Base-by-base conservation (phyloP, 2,888 invertebrate genomes). In the Dorcus hopei region DNA sequence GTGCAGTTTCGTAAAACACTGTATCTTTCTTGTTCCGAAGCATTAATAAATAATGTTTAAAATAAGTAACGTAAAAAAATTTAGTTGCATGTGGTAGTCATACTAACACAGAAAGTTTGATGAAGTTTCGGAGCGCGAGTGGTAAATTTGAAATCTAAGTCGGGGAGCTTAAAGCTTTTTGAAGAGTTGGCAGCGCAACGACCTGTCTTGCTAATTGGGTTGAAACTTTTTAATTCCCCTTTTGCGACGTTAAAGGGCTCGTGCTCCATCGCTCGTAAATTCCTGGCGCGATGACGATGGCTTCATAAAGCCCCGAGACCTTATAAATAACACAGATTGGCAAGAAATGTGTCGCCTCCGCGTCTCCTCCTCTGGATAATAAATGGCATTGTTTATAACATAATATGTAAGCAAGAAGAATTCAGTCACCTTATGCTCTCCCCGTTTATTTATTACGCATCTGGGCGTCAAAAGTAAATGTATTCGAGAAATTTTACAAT, bases 211-310 rank as follows among this genome's bases (percentile, higher is more conserved):
- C 60, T 66, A 66, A 66, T 66, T 66, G 65, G 59, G 60, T 62
- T 58, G 58, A 66, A 66, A 66, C 66, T 66, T 66, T 33, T 66
- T 62, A 66, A 65, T 64, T 63, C 60, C 59, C 58, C 50, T 52
- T 59, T 61, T 50, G 33, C 54, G 59, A 58, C 56, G 61, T 59
- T 61, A 61, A 61, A 61, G 56, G 51, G 59, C 58, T 56, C 61
- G 61, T 59, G 61, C 54, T 58, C 50, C 54, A 54, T 50, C 56
- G 58, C 55, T 61, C 61, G 58, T 61, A 59, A 61, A 61, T 61
- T 61, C 49, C 43, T 54, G 19, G 16, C 45, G 53, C 51, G 50
- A 61, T 61, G 54, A 58, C 26, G 26, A 33, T 49, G 61, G 54
- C 57, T 52, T 57, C 58, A 59, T 61, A 61, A 61, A 50, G 52